Evolutionary conservation across 2,888 invertebrate genomes (phyloP).

Genomic region (Leistus spinibarbis): DNA sequence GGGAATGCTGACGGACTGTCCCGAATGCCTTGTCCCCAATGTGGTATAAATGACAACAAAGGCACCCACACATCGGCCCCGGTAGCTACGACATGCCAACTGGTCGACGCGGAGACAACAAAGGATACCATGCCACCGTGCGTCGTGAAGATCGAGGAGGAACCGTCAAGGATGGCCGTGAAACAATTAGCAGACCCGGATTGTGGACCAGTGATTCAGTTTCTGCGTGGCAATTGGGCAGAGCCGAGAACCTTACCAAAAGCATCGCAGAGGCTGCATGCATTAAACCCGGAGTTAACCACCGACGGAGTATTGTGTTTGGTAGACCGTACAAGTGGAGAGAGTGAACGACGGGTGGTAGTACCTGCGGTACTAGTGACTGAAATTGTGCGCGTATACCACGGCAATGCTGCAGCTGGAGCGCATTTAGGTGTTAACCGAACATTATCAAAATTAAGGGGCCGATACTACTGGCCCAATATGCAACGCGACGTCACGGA

Average conservation of each 20-base stretch:
- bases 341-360: neutral
- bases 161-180: too few species aligned
- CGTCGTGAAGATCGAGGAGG: too few species aligned
- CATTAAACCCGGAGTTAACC: neutral
- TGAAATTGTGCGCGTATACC: neutral
- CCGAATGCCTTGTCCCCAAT: too few species aligned
- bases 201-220: too few species aligned
- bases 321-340: neutral
- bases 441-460: neutral
- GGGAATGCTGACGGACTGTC: constrained; percentile 11
- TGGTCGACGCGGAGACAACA: too few species aligned
- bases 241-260: neutral
- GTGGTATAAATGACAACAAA: neutral
- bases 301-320: neutral
- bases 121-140: too few species aligned
- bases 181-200: too few species aligned
- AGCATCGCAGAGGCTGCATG: neutral
- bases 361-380: neutral
- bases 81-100: neutral
- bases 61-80: neutral
- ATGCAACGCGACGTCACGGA: constrained; percentile 2
- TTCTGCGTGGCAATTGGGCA: too few species aligned
- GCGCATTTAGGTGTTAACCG: constrained; percentile 15
- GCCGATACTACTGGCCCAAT: constrained; percentile 11
- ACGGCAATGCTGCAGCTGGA: neutral